A percentile compares a stretch with the other conserved stretches of the same genome.
Evolutionary conservation across 2,113 vertebrate species (phyloP).

Genomic region (Trichechus manatus): DNA sequence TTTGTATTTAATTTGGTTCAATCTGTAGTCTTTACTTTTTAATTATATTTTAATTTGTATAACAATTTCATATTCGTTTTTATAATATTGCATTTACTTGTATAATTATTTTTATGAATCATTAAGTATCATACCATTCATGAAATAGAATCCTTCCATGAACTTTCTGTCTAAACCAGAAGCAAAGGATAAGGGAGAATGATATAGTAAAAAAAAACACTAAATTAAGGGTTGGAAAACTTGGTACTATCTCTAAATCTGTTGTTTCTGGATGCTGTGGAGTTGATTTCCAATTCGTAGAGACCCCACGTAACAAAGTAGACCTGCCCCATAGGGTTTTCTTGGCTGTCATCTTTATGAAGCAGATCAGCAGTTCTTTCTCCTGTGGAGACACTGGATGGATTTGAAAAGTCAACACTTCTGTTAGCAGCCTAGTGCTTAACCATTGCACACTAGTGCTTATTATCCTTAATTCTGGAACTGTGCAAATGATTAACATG

Average conservation of each 20-base stretch:
- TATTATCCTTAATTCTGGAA: no score
- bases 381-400: no score
- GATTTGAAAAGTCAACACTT: no score
- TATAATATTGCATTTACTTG: background rate
- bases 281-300: no score
- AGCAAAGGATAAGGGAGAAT: background rate
- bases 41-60: conserved; percentile 30
- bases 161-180: background rate
- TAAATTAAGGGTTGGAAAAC: background rate
- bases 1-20: background rate
- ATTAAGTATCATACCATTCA: background rate
- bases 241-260: background rate
- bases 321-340: no score
- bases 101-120: background rate
- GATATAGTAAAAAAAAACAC: background rate
- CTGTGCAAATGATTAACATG: no score
- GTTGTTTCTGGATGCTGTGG: background rate
- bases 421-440: no score
- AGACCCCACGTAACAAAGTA: no score
- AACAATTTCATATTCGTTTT: background rate
- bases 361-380: no score
- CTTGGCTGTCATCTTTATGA: no score
- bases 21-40: background rate
- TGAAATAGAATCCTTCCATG: background rate
- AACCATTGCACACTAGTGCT: no score